Evolutionary conservation across 2,888 invertebrate species (phyloP).

Genomic region (Sabatieria punctata): DNA sequence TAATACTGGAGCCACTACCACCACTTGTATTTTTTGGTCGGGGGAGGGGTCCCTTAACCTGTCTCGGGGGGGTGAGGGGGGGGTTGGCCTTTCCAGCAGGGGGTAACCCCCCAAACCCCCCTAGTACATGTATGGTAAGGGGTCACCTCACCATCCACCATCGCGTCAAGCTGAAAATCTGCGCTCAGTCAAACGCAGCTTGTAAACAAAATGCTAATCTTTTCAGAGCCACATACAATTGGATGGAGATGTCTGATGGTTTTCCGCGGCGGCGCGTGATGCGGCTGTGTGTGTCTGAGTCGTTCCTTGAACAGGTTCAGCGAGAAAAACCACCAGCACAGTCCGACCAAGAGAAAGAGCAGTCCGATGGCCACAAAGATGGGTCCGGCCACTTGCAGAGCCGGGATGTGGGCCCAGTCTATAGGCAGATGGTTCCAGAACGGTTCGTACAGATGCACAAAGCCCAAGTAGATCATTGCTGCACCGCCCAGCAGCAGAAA

Average conservation of each 20-base stretch:
- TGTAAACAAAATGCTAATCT: not conserved
- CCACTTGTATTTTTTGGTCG: too few species aligned
- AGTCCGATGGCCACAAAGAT: conserved; percentile 19
- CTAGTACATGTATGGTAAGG: too few species aligned
- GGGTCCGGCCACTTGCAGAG: conserved; percentile 24
- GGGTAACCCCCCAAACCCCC: too few species aligned
- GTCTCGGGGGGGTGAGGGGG: too few species aligned
- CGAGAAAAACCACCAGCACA: conserved; percentile 10
- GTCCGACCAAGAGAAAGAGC: conserved; percentile 2
- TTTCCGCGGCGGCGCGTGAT: conserved; percentile 14
- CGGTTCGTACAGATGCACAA: conserved; percentile 15
- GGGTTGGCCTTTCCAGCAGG: too few species aligned
- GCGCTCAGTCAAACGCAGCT: too few species aligned
- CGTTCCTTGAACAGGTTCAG: conserved; percentile 17
- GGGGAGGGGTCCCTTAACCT: too few species aligned
- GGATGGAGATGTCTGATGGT: not conserved
- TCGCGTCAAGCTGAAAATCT: too few species aligned
- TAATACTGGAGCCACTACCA: too few species aligned
- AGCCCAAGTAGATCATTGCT: conserved; percentile 26
- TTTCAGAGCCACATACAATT: too few species aligned
- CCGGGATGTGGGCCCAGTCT: not conserved
- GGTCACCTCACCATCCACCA: too few species aligned
- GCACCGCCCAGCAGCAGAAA: conserved; percentile 26
- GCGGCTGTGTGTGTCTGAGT: conserved; percentile 25
- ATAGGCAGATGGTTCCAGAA: not conserved